Evolutionary conservation across 1,140 invertebrate species (phyloP), one percentile per base, ranked within the genome.

Genomic region (Coptotermes formosanus): DNA sequence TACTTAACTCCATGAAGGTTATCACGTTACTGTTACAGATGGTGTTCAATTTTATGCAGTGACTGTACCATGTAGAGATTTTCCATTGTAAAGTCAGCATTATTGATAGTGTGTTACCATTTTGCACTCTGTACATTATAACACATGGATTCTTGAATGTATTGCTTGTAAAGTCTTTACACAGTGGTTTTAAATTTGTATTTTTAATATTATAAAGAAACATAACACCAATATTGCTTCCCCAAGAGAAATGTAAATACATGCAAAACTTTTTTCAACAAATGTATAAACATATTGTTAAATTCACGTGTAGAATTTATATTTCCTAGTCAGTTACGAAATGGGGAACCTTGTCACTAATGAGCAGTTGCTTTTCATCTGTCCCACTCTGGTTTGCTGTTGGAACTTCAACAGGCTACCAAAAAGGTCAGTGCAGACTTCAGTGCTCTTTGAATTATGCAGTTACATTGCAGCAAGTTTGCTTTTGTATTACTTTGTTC

Each of bases 191-290:
- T 30, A 75, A 75, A 75, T 75, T 75, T 30, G 64, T 75, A 30
- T 75, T 75, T 30, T 75, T 75, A 75, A 75, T 75, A 30, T 75
- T 30, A 75, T 75, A n/a, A 75, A 64, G 25, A 75, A 75, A 75
- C n/a, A 25, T 75, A 75, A 75, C 64, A 75, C 64, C 64, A 75
- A 75, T 75, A 75, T 75, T 30, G 25, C 64, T 75, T 75, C 64
- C n/a, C 25, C n/a, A 30, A n/a, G n/a, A 75, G 6, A 30, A 75
- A 75, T 75, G 64, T 75, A 75, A 25, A 75, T 75, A 75, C n/a
- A 7, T 30, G 25, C 64, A 75, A 75, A 75, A n/a, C 64, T 30
- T 0, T 75, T 75, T 75, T 30, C 64, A 75, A 30, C n/a, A 75
- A 30, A 30, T 75, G 64, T 75, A 75, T 75, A 75, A 9, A 75